These are phyloP conservation scores for Myrmecophaga tridactyla DNA, from an alignment of 2,113 vertebrate species.

Conservation along the genomic window DNA sequence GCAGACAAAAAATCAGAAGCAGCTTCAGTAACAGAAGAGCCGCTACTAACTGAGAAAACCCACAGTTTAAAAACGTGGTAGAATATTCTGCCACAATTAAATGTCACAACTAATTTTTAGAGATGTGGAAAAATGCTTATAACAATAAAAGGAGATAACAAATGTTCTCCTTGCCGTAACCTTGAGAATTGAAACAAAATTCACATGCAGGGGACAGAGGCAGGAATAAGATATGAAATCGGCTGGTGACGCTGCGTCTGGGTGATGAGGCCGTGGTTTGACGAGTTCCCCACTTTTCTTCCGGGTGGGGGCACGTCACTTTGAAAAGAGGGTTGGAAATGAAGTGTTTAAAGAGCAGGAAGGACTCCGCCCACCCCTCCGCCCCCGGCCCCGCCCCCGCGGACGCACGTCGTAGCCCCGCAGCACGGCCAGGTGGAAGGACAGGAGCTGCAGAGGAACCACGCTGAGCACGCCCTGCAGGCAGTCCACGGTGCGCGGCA, in stretches of 20 bases:
- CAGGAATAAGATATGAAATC: neutral
- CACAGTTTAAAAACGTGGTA: neutral
- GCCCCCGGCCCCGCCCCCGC: no score
- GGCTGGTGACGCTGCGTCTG: neutral
- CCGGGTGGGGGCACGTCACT: neutral
- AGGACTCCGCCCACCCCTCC: no score
- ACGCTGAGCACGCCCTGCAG: conserved; percentile 96
- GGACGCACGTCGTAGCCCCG: conserved; percentile 94
- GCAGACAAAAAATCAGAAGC: conserved; percentile 20
- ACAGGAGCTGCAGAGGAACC: conserved; percentile 94
- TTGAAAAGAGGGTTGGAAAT: conserved; percentile 22
- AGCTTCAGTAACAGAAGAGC: neutral
- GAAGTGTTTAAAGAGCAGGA: no score
- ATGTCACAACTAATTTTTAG: neutral
- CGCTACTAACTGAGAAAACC: neutral
- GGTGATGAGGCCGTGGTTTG: neutral
- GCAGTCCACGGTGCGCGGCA: conserved; percentile 95
- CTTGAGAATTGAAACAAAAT: neutral
- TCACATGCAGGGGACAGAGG: neutral
- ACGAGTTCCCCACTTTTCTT: neutral
- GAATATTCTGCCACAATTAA: neutral
- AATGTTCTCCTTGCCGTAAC: neutral
- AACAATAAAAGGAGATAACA: neutral
- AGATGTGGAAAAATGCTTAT: neutral
- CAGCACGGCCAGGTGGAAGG: conserved; percentile 97